A percentile compares a stretch with the other conserved stretches of the same genome.
phyloP scores from a whole-genome alignment of 2,113 vertebrate genomes.

The Spheniscus mendiculus region DNA sequence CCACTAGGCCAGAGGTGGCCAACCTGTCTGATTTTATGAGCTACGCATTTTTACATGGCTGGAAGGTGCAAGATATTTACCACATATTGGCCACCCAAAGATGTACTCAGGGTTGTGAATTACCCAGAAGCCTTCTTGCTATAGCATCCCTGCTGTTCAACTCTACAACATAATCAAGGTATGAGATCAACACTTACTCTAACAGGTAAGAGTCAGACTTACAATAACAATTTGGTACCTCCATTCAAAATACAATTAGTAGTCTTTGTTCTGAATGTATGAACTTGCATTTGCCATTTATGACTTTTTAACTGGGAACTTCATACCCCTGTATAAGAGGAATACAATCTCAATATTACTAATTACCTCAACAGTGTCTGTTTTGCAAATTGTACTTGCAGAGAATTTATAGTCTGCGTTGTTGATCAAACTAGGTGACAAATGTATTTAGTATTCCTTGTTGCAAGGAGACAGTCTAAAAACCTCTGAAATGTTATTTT shows the following conservation, averaged over 20 bases:
- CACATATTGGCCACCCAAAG: not conserved
- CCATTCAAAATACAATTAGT: not conserved
- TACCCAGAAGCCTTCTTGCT: not conserved
- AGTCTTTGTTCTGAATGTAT: not conserved
- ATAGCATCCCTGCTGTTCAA: not conserved
- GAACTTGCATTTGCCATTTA: not conserved
- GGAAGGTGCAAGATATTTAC: not conserved
- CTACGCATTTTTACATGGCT: fast-evolving
- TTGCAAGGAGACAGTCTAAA: not conserved
- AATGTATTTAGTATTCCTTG: not conserved
- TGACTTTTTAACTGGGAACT: not conserved
- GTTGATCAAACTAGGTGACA: not conserved
- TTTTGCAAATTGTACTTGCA: not conserved
- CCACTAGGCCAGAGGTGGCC: not conserved
- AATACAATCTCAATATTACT: not conserved
- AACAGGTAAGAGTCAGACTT: not conserved
- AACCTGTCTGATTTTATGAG: not conserved
- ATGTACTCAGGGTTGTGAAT: not conserved
- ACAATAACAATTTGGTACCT: not conserved
- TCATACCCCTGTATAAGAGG: not conserved
- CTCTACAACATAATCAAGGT: not conserved
- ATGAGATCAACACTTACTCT: not conserved
- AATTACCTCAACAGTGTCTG: not conserved
- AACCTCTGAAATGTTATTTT: not conserved
- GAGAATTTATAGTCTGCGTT: not conserved